Percentiles rank a stretch among this genome's conserved stretches.
Evolutionary conservation across 2,113 vertebrate genomes (phyloP).

Genomic region (Trichomycterus rosablanca): DNA sequence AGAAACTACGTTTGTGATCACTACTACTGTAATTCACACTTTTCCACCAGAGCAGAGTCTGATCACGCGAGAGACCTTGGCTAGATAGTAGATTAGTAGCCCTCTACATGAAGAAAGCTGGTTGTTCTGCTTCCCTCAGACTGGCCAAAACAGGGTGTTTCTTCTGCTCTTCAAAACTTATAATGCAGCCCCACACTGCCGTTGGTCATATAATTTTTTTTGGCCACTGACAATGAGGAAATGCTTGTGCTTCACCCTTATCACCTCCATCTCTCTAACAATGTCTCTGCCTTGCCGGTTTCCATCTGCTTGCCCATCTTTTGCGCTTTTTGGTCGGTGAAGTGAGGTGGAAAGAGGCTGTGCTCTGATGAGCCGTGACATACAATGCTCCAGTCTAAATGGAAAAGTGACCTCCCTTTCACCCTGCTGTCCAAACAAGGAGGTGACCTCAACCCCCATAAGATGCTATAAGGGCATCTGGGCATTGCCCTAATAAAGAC

Average conservation of each 20-base stretch:
- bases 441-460: conserved; percentile 27
- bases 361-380: conserved; percentile 34
- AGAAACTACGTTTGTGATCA: conserved; percentile 35
- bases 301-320: conserved; percentile 7
- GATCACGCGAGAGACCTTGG: no score
- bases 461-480: neutral
- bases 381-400: conserved; percentile 29
- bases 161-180: conserved; percentile 23
- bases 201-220: conserved; percentile 26
- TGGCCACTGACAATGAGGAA: conserved; percentile 22
- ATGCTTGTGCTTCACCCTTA: conserved; percentile 26
- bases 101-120: no score
- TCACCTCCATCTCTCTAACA: conserved; percentile 24
- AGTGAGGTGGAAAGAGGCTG: conserved; percentile 20
- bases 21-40: no score
- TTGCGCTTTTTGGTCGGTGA: conserved; percentile 19
- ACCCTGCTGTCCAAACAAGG: conserved; percentile 13
- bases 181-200: conserved; percentile 35
- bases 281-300: conserved; percentile 22
- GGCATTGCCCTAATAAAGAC: neutral
- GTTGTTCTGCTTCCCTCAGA: neutral
- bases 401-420: conserved; percentile 35
- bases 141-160: conserved; percentile 18
- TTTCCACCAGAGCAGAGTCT: conserved; percentile 23
- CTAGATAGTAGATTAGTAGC: no score